These are phyloP conservation scores for Pseudorhombus dupliciocellatus DNA, from an alignment of 2,113 vertebrate genomes.

Conservation along the genomic window DNA sequence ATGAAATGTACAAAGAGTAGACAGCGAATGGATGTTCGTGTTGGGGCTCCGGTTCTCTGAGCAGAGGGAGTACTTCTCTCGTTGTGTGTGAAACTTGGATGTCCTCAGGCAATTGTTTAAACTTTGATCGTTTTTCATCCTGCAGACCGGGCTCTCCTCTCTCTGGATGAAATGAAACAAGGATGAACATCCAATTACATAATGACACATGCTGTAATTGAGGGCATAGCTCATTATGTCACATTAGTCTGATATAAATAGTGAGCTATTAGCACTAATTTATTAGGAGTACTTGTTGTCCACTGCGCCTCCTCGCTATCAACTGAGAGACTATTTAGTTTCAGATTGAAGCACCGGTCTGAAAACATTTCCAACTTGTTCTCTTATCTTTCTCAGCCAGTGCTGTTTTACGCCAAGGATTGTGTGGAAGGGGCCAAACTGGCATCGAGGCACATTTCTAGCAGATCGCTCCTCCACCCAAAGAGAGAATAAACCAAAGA, in stretches of 20 bases:
- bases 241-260: constrained; percentile 64
- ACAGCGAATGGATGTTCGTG: not conserved
- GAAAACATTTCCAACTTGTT: no score
- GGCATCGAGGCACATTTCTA: no score
- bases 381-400: no score
- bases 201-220: constrained; percentile 44
- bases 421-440: no score
- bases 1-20: not conserved
- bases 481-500: no score
- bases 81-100: constrained; percentile 19
- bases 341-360: no score
- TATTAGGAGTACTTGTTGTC: constrained; percentile 36
- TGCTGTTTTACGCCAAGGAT: no score
- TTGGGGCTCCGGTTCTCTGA: not conserved
- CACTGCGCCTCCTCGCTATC: not conserved
- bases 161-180: constrained; percentile 35
- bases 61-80: not conserved
- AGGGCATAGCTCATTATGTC: constrained; percentile 51
- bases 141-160: constrained; percentile 19
- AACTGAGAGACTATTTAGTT: no score
- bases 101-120: constrained; percentile 19
- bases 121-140: constrained; percentile 26
- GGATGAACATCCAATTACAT: constrained; percentile 40
- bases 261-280: constrained; percentile 56
- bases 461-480: no score